Base-by-base conservation (phyloP, 2,797 vertebrate species). In the Orientallactaga sibirica region DNA sequence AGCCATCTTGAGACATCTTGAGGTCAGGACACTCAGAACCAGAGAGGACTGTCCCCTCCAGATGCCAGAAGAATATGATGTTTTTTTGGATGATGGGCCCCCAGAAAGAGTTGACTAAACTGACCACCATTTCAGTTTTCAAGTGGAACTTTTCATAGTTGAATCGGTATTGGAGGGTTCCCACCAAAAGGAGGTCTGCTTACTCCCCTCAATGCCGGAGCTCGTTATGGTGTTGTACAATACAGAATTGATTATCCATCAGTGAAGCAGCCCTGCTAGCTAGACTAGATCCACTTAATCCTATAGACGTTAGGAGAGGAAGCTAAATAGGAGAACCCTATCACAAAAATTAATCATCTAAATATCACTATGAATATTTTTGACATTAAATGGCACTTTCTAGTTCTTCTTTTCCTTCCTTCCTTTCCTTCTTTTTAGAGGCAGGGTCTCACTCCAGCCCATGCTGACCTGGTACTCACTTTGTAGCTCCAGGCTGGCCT, bases 61-160 rank as follows among this genome's bases (percentile, higher is more conserved):
- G 18, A 62, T 24, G 55, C 64, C 5, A 5, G 16, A 77, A n/a
- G 37, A 93, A 68, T 43, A 64, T 14, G 70, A 75, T 1, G 27
- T 55, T 84, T 62, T 15, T 82, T 94, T 67, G 9, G 18, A 37
- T 71, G 16, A n/a, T 86, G 68, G 5, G 58, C 22, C n/a, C 85
- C 74, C 64, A 55, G 33, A 37, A 6, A 93, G 29, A 68, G 55
- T 25, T 94, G 37, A 41, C 18, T 81, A 79, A 64, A 70, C 41
- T 33, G 24, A 88, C 78, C 4, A 85, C 67, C 48, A 75, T 76
- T 88, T 92, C 78, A 61, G 33, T 88, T 96, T 61, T 79, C 25
- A 79, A 77, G 78, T 25, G 61, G n/a, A 37, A n/a, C 16, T 85
- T 90, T 88, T 68, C 5, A 10, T 76, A 70, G 90, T 20, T 86